Evolutionary conservation across 2,888 invertebrate genomes (phyloP).

Genomic region (Temnothorax ravouxi): DNA sequence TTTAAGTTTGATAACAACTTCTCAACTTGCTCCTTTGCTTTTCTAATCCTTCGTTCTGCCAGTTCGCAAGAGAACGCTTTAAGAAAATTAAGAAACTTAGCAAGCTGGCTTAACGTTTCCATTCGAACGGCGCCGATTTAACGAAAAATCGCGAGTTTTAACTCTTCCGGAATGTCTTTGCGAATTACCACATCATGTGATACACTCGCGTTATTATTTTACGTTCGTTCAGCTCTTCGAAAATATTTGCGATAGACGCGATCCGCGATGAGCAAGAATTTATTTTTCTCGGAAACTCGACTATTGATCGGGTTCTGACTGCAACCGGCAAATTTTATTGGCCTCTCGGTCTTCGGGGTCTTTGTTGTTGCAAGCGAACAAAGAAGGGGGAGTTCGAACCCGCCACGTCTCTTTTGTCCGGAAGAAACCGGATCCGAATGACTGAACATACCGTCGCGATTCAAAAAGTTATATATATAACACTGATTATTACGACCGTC

Average conservation of each 20-base stretch:
- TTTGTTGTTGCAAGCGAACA: constrained; percentile 20
- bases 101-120: neutral
- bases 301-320: constrained; percentile 62
- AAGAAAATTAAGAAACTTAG: constrained; percentile 1
- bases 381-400: constrained; percentile 33
- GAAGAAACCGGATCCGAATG: constrained; percentile 28
- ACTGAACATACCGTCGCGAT: neutral
- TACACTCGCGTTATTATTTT: neutral
- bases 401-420: constrained; percentile 30
- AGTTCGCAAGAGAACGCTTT: neutral
- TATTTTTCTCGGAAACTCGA: constrained; percentile 52
- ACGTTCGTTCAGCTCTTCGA: neutral
- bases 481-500: neutral
- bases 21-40: neutral
- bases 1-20: neutral
- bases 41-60: neutral
- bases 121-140: neutral
- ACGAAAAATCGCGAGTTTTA: neutral
- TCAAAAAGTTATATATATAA: neutral
- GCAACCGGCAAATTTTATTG: constrained; percentile 60
- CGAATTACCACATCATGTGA: neutral
- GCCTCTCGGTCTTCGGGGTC: constrained; percentile 35
- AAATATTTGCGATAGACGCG: constrained; percentile 11
- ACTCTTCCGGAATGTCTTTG: neutral
- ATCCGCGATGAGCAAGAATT: constrained; percentile 27